phyloP scores from a whole-genome alignment of 1,140 invertebrate species.

The Drosophila mojavensis region DNA sequence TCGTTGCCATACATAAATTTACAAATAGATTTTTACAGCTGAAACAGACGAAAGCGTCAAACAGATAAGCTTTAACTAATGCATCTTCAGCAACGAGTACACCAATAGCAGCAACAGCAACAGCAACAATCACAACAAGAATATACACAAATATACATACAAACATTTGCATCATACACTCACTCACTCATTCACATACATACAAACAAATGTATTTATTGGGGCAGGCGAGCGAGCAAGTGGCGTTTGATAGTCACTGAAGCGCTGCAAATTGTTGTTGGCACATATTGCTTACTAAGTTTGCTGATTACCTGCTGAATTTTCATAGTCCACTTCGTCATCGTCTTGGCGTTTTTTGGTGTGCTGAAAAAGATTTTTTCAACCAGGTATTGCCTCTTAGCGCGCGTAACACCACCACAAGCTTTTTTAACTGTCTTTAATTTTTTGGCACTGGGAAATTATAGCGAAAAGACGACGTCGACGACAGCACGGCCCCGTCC shows the following conservation, averaged over 20 bases:
- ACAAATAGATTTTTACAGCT: conserved; percentile 52
- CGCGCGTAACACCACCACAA: conserved; percentile 19
- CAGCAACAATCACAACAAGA: conserved; percentile 47
- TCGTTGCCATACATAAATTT: conserved; percentile 26
- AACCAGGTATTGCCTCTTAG: conserved; percentile 9
- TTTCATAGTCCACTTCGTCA: conserved; percentile 52
- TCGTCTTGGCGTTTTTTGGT: conserved; percentile 19
- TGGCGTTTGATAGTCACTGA: conserved; percentile 45
- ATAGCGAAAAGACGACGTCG: conserved; percentile 44
- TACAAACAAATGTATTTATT: conserved; percentile 11
- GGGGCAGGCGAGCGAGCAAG: conserved; percentile 45
- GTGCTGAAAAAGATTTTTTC: conserved; percentile 23
- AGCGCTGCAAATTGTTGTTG: conserved; percentile 36
- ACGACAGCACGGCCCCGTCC: conserved; percentile 20
- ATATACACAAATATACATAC: conserved; percentile 30
- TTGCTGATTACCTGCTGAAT: conserved; percentile 65
- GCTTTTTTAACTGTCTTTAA: background rate
- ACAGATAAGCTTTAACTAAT: conserved; percentile 45
- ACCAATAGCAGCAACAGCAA: background rate
- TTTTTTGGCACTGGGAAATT: conserved; percentile 69
- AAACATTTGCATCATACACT: conserved; percentile 25
- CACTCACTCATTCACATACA: conserved; percentile 2
- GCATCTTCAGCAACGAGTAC: conserved; percentile 13
- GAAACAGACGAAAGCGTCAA: conserved; percentile 42
- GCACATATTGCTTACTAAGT: conserved; percentile 29